Percentiles rank a stretch among this genome's conserved stretches.
phyloP scores from a whole-genome alignment of 2,888 invertebrate genomes.

The Netelia melanura region DNA sequence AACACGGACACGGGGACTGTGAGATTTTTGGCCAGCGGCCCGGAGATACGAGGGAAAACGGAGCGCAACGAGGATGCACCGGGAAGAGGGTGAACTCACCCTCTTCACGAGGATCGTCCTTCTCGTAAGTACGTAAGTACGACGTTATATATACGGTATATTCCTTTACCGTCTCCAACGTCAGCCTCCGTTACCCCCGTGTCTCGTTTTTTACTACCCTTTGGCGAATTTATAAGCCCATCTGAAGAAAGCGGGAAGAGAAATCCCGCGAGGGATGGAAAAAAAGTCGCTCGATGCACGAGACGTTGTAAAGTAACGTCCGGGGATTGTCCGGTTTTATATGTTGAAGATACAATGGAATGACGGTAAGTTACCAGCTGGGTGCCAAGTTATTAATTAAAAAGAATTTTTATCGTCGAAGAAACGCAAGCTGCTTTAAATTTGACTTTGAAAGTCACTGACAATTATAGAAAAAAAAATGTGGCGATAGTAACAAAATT shows the following conservation, averaged over 20 bases:
- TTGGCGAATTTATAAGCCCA: conserved; percentile 61
- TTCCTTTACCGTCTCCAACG: conserved; percentile 30
- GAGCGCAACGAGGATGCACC: conserved; percentile 24
- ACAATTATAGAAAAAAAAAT: too few relatives aligned
- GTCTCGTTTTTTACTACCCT: conserved; percentile 19
- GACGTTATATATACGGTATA: conserved; percentile 38
- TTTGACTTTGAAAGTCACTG: too few relatives aligned
- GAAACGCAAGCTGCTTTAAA: too few relatives aligned
- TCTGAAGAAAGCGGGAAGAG: conserved; percentile 29
- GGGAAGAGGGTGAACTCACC: conserved; percentile 19
- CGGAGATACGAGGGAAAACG: conserved; percentile 25
- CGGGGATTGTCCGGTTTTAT: neutral
- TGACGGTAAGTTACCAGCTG: neutral
- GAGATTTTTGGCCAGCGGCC: conserved; percentile 36
- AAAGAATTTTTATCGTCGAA: too few relatives aligned
- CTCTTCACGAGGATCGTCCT: conserved; percentile 34
- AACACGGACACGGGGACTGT: neutral
- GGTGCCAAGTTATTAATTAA: neutral
- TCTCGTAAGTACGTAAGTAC: conserved; percentile 54
- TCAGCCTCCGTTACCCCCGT: conserved; percentile 20
- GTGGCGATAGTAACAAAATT: too few relatives aligned
- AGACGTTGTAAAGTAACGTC: conserved; percentile 40
- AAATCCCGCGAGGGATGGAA: conserved; percentile 54
- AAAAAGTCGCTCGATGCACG: conserved; percentile 41
- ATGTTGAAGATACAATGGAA: conserved; percentile 41